Base-by-base conservation (phyloP, 2,113 vertebrate genomes). In the Rhinolophus ferrumequinum region DNA sequence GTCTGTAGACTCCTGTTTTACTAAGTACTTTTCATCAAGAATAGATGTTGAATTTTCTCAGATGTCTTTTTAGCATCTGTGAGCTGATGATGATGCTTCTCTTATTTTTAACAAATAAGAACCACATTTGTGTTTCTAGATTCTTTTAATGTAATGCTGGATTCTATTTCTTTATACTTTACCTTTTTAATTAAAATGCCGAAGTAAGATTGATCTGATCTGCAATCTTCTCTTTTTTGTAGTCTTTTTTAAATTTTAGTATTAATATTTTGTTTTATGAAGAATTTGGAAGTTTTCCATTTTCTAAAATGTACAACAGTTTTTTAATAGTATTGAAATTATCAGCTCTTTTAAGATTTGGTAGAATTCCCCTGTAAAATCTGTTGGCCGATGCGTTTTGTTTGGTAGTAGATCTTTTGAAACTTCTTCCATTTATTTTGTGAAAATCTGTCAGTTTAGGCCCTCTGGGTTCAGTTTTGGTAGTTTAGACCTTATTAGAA, bases 251-350 rank as follows among this genome's bases (percentile, higher is more conserved):
- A 88, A 60, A 22, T 80, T 95, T 91, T 92, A 56, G 24, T 91
- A 26, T 88, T 94, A 75, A 80, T 96, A 50, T 41, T 91, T 33
- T 58, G 62, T 80, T 90, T 93, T 30, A 38, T 79, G 41, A 73
- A 88, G 35, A 60, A 79, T 73, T 52, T 12, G 15, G 5, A 95
- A 90, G 41, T 76, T 81, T 75, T 80, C 41, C 24, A 26, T 92
- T 83, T 94, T 84, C 73, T 81, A 70, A 85, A 81, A 60, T 93
- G 26, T 90, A 30, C 19, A 81, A 6, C 19, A 69, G 35, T 86
- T 92, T 94, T 92, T 66, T 92, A 88, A 85, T 47, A 92, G 24
- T 75, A 38, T 67, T 97, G 24, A 85, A 94, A 47, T 85, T 92
- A 52, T 54, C 9, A 89, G 10, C 30, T 75, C 52, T 82, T 72